Evolutionary conservation across 2,113 vertebrate species (phyloP).

Genomic region (Amphiprion percula): DNA sequence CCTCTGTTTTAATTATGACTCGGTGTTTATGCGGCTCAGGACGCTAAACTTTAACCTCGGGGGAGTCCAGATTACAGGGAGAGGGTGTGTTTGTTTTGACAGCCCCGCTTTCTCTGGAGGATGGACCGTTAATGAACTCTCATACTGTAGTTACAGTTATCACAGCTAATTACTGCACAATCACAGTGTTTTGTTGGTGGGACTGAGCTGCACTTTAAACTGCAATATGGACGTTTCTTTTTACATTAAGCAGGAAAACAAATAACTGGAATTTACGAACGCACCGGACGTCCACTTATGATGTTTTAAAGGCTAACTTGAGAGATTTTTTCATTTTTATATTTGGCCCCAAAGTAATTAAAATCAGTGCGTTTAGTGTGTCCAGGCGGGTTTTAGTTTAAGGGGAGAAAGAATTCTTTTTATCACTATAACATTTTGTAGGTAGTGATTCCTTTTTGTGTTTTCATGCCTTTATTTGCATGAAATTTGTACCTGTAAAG

Average conservation of each 20-base stretch:
- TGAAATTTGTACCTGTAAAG: too few species aligned
- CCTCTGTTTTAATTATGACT: constrained; percentile 32
- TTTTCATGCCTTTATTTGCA: too few species aligned
- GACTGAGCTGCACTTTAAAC: not conserved
- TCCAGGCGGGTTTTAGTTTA: not conserved
- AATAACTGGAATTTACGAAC: not conserved
- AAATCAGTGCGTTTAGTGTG: not conserved
- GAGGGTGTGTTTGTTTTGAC: constrained; percentile 42
- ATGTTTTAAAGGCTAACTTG: not conserved
- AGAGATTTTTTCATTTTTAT: not conserved
- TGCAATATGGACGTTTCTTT: not conserved
- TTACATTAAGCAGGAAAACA: not conserved
- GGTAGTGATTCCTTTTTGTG: too few species aligned
- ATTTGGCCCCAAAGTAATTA: not conserved
- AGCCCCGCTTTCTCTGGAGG: constrained; percentile 42
- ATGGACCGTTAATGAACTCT: constrained; percentile 55
- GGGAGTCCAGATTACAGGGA: constrained; percentile 42
- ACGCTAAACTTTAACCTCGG: constrained; percentile 52
- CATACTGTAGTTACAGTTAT: constrained; percentile 45
- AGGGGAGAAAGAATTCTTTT: too few species aligned
- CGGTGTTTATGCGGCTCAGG: constrained; percentile 32
- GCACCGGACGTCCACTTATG: not conserved
- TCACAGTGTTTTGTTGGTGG: constrained; percentile 18
- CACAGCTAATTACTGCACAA: constrained; percentile 52
- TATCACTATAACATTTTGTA: too few species aligned